Evolutionary conservation across 2,797 vertebrate species (phyloP).

Genomic region (Oreonectes daqikongensis): DNA sequence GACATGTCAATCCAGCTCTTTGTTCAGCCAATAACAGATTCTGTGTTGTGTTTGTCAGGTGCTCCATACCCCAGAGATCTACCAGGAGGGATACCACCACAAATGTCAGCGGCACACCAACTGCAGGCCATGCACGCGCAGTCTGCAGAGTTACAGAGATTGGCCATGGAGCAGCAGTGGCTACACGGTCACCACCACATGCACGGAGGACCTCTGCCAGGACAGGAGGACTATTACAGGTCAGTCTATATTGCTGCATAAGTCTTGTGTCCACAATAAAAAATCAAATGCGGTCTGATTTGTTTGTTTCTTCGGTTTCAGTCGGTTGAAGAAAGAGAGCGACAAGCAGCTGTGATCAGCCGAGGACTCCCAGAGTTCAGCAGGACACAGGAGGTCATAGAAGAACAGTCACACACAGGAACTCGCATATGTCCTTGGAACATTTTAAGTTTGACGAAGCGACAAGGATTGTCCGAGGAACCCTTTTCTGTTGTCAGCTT

Average conservation of each 20-base stretch:
- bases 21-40: not conserved
- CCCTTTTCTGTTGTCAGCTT: constrained; percentile 63
- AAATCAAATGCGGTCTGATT: too few relatives aligned
- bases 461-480: constrained; percentile 84
- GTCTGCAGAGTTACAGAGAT: constrained; percentile 95
- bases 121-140: constrained; percentile 99
- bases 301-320: constrained; percentile 75
- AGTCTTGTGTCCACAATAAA: too few relatives aligned
- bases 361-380: constrained; percentile 61
- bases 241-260: constrained; percentile 56
- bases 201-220: constrained; percentile 95
- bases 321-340: constrained; percentile 99
- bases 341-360: constrained; percentile 95
- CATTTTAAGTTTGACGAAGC: constrained; percentile 74
- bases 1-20: not conserved
- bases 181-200: constrained; percentile 97
- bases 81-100: constrained; percentile 89
- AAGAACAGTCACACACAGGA: constrained; percentile 74
- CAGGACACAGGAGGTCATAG: constrained; percentile 75
- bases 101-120: constrained; percentile 97
- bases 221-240: constrained; percentile 99
- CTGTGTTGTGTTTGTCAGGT: constrained; percentile 71
- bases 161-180: constrained; percentile 99
- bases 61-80: constrained; percentile 93
- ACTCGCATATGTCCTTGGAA: constrained; percentile 73